Evolutionary conservation across 2,888 invertebrate genomes (phyloP).

Genomic region (Harpalus rubripes): DNA sequence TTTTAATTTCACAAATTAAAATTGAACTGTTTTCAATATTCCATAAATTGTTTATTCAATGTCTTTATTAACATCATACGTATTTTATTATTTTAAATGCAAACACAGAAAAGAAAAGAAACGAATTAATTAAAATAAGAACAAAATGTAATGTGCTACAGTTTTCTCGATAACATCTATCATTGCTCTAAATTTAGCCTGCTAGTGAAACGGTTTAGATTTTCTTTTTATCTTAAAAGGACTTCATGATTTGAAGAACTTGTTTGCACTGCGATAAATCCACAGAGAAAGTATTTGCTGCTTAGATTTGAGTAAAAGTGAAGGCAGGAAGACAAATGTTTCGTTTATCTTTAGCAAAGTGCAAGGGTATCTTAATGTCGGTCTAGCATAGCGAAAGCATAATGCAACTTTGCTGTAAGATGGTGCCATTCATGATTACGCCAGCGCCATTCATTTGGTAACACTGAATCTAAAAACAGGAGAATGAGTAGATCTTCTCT

Average conservation of each 20-base stretch:
- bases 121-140: neutral
- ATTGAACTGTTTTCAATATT: neutral
- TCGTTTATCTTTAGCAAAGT: slow-evolving; percentile 30
- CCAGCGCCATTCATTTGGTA: neutral
- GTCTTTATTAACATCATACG: neutral
- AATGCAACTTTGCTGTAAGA: slow-evolving; percentile 5
- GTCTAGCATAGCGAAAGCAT: neutral
- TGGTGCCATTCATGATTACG: neutral
- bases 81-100: neutral
- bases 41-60: neutral
- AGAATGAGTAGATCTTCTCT: too few species aligned
- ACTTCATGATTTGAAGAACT: slow-evolving; percentile 29
- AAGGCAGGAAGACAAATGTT: slow-evolving; percentile 41
- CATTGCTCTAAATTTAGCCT: neutral
- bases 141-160: neutral
- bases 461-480: neutral
- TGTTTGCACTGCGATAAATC: slow-evolving; percentile 18
- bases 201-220: slow-evolving; percentile 4
- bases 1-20: neutral
- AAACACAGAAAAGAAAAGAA: neutral
- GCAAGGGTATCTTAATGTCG: slow-evolving; percentile 35
- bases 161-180: neutral
- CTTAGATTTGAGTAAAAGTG: slow-evolving; percentile 40
- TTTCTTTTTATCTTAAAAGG: slow-evolving; percentile 30
- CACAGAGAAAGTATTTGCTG: slow-evolving; percentile 40